phyloP scores from a whole-genome alignment of 2,888 invertebrate genomes.

The Tholera decimalis region DNA sequence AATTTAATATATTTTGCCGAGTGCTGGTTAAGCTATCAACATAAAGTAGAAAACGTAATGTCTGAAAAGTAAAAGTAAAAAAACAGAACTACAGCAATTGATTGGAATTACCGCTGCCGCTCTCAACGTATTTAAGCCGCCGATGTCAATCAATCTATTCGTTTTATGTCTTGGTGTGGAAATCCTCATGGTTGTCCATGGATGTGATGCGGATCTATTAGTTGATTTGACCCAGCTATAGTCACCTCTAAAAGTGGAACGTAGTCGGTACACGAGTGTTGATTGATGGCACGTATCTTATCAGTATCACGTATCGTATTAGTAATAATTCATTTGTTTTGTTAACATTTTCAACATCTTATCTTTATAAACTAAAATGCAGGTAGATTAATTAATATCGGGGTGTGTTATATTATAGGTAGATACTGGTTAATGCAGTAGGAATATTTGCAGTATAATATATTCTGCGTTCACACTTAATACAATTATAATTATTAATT shows the following conservation, averaged over 20 bases:
- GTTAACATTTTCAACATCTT: constrained; percentile 23
- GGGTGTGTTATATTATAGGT: not conserved
- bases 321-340: constrained; percentile 28
- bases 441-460: not conserved
- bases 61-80: too few species aligned
- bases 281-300: not conserved
- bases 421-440: not conserved
- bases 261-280: not conserved
- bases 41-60: too few species aligned
- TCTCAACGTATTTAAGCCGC: too few species aligned
- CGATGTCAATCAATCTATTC: too few species aligned
- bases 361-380: constrained; percentile 2
- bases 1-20: too few species aligned
- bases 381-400: constrained; percentile 2
- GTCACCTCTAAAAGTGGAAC: not conserved
- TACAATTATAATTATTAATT: too few species aligned
- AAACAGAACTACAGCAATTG: too few species aligned
- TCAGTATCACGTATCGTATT: constrained; percentile 47
- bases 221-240: not conserved
- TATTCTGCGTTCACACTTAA: not conserved
- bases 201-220: not conserved
- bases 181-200: too few species aligned
- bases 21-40: too few species aligned
- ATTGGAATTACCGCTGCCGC: too few species aligned
- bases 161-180: too few species aligned